Evolutionary conservation across 2,888 invertebrate species (phyloP).

Genomic region (Drosophila infuscata): DNA sequence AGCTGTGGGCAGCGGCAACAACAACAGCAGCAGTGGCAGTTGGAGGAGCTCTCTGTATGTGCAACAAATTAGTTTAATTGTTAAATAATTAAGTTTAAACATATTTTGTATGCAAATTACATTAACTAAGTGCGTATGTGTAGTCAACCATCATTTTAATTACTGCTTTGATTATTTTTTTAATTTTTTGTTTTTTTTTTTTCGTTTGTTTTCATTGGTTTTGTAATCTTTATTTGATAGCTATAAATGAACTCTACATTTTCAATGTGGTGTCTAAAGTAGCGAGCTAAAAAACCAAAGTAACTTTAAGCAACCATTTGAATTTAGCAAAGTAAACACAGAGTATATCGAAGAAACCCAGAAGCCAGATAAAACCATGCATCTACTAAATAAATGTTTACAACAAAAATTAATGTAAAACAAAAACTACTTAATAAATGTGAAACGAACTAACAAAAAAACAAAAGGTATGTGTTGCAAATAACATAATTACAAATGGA

Average conservation of each 20-base stretch:
- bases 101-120: constrained; percentile 41
- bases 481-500: constrained; percentile 17
- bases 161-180: constrained; percentile 7
- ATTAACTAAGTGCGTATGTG: constrained; percentile 23
- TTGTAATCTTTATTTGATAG: constrained; percentile 16
- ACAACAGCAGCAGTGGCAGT: constrained; percentile 3
- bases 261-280: constrained; percentile 60
- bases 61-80: constrained; percentile 62
- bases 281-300: constrained; percentile 63
- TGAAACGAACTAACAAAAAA: constrained; percentile 39
- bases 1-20: constrained; percentile 6
- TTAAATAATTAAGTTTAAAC: constrained; percentile 53
- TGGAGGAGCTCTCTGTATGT: constrained; percentile 23
- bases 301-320: constrained; percentile 41
- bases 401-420: constrained; percentile 31
- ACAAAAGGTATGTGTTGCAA: constrained; percentile 54
- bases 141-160: constrained; percentile 32
- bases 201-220: background rate
- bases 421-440: constrained; percentile 46
- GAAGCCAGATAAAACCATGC: constrained; percentile 21
- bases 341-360: background rate
- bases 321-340: constrained; percentile 39
- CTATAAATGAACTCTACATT: constrained; percentile 40
- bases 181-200: background rate
- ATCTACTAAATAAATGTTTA: constrained; percentile 57